These are phyloP conservation scores for Synanceia verrucosa DNA, from an alignment of 2,797 vertebrate species.

Conservation along the genomic window DNA sequence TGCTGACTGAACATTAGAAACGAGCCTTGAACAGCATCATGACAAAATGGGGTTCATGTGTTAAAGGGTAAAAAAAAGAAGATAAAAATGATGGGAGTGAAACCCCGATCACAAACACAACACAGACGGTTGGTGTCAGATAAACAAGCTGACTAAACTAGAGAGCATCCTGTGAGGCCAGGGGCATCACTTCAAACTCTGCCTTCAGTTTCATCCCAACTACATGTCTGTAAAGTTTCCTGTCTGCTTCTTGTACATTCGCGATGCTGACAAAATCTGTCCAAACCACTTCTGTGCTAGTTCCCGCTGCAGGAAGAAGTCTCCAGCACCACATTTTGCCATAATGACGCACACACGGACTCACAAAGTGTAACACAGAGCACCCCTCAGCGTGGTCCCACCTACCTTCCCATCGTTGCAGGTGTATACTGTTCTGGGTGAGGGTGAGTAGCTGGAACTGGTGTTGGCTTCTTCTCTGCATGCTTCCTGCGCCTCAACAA, in stretches of 20 bases:
- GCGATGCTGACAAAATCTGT: neutral
- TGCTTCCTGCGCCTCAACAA: slow-evolving; percentile 82
- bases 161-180: too few species aligned
- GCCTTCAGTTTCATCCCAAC: neutral
- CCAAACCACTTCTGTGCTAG: neutral
- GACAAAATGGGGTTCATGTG: neutral
- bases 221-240: neutral
- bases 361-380: neutral
- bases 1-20: neutral
- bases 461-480: slow-evolving; percentile 87
- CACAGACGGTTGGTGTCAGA: neutral
- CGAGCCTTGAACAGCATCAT: neutral
- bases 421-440: slow-evolving; percentile 85
- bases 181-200: too few species aligned
- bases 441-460: slow-evolving; percentile 87
- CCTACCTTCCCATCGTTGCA: slow-evolving; percentile 87
- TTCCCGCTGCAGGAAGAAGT: neutral
- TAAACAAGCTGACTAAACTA: neutral
- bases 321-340: neutral
- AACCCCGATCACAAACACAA: slow-evolving; percentile 8
- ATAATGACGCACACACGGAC: neutral
- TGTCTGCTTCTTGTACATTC: too few species aligned
- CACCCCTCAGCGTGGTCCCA: neutral
- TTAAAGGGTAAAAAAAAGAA: neutral
- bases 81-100: neutral